A percentile compares a stretch with the other conserved stretches of the same genome.
phyloP scores from a whole-genome alignment of 2,888 invertebrate genomes.

The Eristalis intricaria region DNA sequence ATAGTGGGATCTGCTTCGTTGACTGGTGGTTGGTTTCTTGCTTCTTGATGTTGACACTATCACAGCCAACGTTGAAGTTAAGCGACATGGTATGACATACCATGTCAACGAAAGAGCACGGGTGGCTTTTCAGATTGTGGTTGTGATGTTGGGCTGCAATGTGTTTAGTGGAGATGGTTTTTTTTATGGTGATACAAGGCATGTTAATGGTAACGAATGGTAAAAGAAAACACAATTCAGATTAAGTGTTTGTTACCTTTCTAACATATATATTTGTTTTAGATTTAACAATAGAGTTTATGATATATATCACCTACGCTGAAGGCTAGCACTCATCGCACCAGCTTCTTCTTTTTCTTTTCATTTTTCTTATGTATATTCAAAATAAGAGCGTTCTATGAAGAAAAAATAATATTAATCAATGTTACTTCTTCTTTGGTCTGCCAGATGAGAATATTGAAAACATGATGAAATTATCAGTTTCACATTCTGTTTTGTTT shows the following conservation, averaged over 20 bases:
- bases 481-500: constrained; percentile 30
- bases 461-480: constrained; percentile 19
- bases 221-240: constrained; percentile 22
- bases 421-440: background rate
- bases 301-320: constrained; percentile 56
- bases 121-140: too few relatives aligned
- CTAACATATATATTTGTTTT: constrained; percentile 50
- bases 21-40: too few relatives aligned
- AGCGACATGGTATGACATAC: too few relatives aligned
- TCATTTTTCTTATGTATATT: background rate
- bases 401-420: constrained; percentile 30
- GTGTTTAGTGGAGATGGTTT: too few relatives aligned
- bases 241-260: constrained; percentile 35
- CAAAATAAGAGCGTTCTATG: background rate
- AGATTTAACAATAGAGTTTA: constrained; percentile 63
- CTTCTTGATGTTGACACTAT: too few relatives aligned
- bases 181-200: too few relatives aligned
- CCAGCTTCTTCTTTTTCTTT: background rate
- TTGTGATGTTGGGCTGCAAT: too few relatives aligned
- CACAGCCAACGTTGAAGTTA: too few relatives aligned
- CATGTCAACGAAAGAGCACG: too few relatives aligned
- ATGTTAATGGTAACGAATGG: background rate
- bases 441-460: background rate
- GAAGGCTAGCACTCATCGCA: constrained; percentile 33
- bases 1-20: too few relatives aligned